Evolutionary conservation across 2,113 vertebrate genomes (phyloP).

Genomic region (Tachysurus fulvidraco): DNA sequence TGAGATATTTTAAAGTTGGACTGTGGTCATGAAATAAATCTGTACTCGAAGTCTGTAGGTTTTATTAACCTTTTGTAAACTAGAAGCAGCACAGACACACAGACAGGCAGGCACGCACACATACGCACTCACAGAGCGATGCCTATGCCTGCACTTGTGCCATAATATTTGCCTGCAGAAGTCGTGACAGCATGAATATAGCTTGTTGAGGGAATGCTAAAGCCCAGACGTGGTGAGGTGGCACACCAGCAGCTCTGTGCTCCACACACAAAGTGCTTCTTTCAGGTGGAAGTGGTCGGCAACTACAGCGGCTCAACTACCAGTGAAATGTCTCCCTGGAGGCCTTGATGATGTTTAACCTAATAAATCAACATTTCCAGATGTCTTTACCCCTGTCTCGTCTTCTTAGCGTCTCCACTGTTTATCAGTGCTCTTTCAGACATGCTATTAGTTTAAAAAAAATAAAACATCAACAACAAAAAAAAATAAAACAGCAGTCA

Average conservation of each 20-base stretch:
- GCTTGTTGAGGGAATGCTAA: slow-evolving; percentile 13
- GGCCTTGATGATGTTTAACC: slow-evolving; percentile 9
- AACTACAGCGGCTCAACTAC: slow-evolving; percentile 25
- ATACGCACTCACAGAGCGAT: slow-evolving; percentile 38
- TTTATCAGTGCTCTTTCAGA: background rate
- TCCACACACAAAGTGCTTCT: slow-evolving; percentile 43
- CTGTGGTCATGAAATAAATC: background rate
- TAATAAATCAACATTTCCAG: slow-evolving; percentile 21
- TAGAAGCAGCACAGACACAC: slow-evolving; percentile 19
- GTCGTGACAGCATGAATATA: slow-evolving; percentile 24
- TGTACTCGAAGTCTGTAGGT: background rate
- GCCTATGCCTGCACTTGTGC: slow-evolving; percentile 17
- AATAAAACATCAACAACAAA: too few species aligned
- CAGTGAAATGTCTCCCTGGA: slow-evolving; percentile 33
- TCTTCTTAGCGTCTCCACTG: background rate
- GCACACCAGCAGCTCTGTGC: slow-evolving; percentile 38
- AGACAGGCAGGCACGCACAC: slow-evolving; percentile 33
- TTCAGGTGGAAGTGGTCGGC: slow-evolving; percentile 44
- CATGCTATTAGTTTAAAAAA: background rate
- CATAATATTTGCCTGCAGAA: slow-evolving; percentile 37
- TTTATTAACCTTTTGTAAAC: background rate
- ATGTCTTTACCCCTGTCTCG: background rate
- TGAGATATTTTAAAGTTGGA: background rate
- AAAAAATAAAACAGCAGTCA: background rate
- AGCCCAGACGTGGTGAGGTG: slow-evolving; percentile 5